phyloP scores from a whole-genome alignment of 2,888 invertebrate species.

The Muscina levida region DNA sequence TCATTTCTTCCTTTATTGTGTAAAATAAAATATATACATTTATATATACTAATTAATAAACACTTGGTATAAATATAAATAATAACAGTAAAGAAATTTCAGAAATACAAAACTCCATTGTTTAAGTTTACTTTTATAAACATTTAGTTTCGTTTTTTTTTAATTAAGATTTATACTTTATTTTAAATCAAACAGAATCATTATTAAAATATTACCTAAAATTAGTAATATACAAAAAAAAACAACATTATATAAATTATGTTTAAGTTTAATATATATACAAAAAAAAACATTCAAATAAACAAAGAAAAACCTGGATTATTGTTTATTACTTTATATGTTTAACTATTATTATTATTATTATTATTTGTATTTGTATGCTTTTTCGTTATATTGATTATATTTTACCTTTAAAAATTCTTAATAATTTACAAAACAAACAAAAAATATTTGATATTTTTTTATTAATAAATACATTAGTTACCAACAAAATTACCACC shows the following conservation, averaged over 20 bases:
- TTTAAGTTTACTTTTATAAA: slow-evolving; percentile 60
- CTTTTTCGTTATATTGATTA: slow-evolving; percentile 68
- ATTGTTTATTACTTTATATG: slow-evolving; percentile 73
- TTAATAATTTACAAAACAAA: slow-evolving; percentile 70
- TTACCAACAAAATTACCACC: slow-evolving; percentile 67
- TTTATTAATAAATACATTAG: slow-evolving; percentile 78
- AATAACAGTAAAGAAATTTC: slow-evolving; percentile 60
- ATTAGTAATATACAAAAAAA: slow-evolving; percentile 41
- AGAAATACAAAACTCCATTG: slow-evolving; percentile 44
- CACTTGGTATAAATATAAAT: slow-evolving; percentile 43
- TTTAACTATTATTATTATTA: slow-evolving; percentile 52
- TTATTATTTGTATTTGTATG: slow-evolving; percentile 61
- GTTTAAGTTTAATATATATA: slow-evolving; percentile 49
- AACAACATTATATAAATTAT: slow-evolving; percentile 41
- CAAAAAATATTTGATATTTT: slow-evolving; percentile 70
- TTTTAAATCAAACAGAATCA: slow-evolving; percentile 50
- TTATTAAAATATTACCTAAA: slow-evolving; percentile 47
- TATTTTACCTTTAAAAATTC: slow-evolving; percentile 61
- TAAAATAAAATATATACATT: background rate
- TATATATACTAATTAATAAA: slow-evolving; percentile 47
- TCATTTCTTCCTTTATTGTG: slow-evolving; percentile 14
- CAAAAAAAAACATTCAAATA: slow-evolving; percentile 54
- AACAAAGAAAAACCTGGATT: slow-evolving; percentile 71
- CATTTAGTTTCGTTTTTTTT: slow-evolving; percentile 35
- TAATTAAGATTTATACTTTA: slow-evolving; percentile 54